Percentiles rank a stretch among this genome's conserved stretches.
phyloP scores from a whole-genome alignment of 1,140 invertebrate genomes.

The Heliconius hewitsoni region DNA sequence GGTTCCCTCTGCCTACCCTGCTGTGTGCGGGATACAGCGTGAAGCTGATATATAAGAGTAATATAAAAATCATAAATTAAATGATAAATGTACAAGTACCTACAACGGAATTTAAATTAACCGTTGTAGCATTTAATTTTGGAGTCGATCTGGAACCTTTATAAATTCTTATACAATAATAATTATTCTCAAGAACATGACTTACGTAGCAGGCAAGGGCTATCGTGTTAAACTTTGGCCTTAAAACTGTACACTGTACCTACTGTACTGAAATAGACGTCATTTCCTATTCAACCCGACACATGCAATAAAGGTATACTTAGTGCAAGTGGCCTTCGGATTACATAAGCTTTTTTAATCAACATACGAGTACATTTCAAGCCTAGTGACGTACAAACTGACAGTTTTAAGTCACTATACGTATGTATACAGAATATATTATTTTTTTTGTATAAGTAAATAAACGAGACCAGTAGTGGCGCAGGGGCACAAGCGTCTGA shows the following conservation, averaged over 20 bases:
- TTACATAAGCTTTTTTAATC: slow-evolving; percentile 12
- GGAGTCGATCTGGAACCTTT: not conserved
- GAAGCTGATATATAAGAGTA: not conserved
- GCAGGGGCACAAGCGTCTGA: too few relatives aligned
- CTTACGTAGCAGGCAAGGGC: slow-evolving; percentile 19
- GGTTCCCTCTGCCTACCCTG: too few relatives aligned
- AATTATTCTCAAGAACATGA: slow-evolving; percentile 1
- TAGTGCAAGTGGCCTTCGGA: slow-evolving; percentile 46
- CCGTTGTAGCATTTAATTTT: not conserved
- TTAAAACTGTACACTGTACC: slow-evolving; percentile 32
- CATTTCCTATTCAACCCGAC: slow-evolving; percentile 58
- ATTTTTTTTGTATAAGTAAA: too few relatives aligned
- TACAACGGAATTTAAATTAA: not conserved
- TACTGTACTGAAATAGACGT: slow-evolving; percentile 49
- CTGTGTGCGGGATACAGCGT: too few relatives aligned
- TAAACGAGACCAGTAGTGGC: too few relatives aligned
- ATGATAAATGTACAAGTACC: not conserved
- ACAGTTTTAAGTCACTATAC: not conserved
- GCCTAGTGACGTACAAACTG: not conserved
- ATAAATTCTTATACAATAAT: slow-evolving; percentile 1
- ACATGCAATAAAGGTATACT: slow-evolving; percentile 56
- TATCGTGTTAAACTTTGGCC: slow-evolving; percentile 39
- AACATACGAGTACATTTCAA: not conserved
- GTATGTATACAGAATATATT: not conserved
- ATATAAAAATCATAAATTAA: not conserved